Base-by-base conservation (phyloP, 37 sponge, comb jelly and placozoan genomes). In the Bolinopsis microptera region DNA sequence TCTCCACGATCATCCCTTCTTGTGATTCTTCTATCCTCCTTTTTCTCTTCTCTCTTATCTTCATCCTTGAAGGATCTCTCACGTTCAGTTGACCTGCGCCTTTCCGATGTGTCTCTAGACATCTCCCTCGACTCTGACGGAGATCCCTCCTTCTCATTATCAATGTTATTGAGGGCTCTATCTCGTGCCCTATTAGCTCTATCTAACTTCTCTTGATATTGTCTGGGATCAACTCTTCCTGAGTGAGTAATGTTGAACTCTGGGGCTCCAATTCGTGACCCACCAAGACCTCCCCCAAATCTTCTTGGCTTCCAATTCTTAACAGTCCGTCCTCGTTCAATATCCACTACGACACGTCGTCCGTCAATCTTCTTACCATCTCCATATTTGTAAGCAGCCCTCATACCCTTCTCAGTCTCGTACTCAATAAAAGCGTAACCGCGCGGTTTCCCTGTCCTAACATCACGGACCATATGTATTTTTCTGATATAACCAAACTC, bases 311-410 rank as follows among this genome's bases (percentile, higher is more conserved):
- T 94, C 99, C 99, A 98, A 26, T 94, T 95, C 68, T 98, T 96
- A 67, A 96, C 96, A 0, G 99, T 98, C 69, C 99, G 93, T 21
- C 97, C 97, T 69, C 97, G 92, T 38, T 97, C 99, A 32, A 97
- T 95, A 36, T 98, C 99, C 69, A 98, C 99, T 32, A 98, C 95
- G 23, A 98, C 96, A 61, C 99, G 86, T 90, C 76, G 93, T 1
- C 96, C 96, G 38, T 98, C 97, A 67, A 98, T 95, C 96, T 98
- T 98, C 95, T 96, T 97, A 26, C 99, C 99, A 93, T 98, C 99
- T 16, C 95, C 99, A 93, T 97, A 95, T 74, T 98, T 98, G 86
- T 96, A 98, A 22, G 99, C 99, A 93, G 95, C 97, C 95, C 92
- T 30, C 99, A 98, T 98, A 82, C 97, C 99, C 67, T 97, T 90